Percentiles rank a stretch among this genome's conserved stretches.
phyloP scores from a whole-genome alignment of 2,797 vertebrate species.

The Poecilia picta region DNA sequence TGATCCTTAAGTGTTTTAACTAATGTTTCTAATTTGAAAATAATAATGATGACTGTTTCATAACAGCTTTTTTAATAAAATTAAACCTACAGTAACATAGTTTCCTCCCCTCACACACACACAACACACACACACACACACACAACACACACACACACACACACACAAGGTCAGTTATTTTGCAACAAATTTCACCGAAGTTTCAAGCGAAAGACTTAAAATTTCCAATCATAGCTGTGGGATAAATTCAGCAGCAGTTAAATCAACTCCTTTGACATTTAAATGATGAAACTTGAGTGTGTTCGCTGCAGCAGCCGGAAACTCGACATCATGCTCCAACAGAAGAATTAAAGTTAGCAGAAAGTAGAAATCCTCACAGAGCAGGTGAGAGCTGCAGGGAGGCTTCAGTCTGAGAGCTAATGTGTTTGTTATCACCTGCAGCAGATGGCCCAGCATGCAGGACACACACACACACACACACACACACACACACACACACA shows the following conservation, averaged over 20 bases:
- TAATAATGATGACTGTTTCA: neutral
- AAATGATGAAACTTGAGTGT: slow-evolving; percentile 17
- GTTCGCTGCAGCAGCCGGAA: slow-evolving; percentile 20
- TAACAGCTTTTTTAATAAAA: neutral
- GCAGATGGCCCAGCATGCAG: slow-evolving; percentile 57
- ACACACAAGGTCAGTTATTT: neutral
- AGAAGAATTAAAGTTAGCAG: slow-evolving; percentile 35
- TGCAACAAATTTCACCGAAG: neutral
- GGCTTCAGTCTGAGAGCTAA: slow-evolving; percentile 44
- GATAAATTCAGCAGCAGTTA: slow-evolving; percentile 1
- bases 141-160: neutral
- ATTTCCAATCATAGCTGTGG: slow-evolving; percentile 6
- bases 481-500: slow-evolving; percentile 3
- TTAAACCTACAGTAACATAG: neutral
- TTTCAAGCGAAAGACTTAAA: neutral
- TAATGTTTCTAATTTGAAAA: neutral
- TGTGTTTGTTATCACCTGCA: slow-evolving; percentile 64
- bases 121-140: neutral
- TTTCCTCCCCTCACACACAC: neutral
- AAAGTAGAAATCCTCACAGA: slow-evolving; percentile 29
- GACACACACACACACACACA: slow-evolving; percentile 22
- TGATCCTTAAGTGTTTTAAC: neutral
- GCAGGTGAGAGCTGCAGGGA: slow-evolving; percentile 20
- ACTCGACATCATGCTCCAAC: slow-evolving; percentile 29
- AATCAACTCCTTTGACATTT: slow-evolving; percentile 24